Evolutionary conservation across 2,888 invertebrate genomes (phyloP), one percentile per base, ranked within the genome.

Genomic region (Platycheirus rosarum): DNA sequence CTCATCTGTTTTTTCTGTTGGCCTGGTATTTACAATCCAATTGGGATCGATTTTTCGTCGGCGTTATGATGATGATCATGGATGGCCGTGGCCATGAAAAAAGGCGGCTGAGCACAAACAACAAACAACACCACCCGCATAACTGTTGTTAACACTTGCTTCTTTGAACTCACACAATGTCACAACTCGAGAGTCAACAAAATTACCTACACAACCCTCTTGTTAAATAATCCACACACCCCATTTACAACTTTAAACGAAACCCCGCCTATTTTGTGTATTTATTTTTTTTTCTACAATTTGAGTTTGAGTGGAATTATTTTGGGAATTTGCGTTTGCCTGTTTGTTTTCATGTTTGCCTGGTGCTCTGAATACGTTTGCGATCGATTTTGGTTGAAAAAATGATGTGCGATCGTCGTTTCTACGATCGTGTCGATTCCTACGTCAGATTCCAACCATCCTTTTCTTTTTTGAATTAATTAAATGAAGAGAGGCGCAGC

Each of bases 301-400:
- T n/a, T n/a, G n/a, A n/a, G n/a, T 8, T 0, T 11, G 40, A 40
- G 29, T 60, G 32, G 44, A 53, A 42, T 32, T 32, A 7, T 32
- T 32, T 32, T 7, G 29, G 29, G 8, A 8, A 32, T 32, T 32
- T 32, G 7, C 29, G 4, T 32, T 2, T 32, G 29, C 8, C 29
- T 32, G 29, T 8, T 32, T 8, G 1, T 7, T 44, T 26, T 26
- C 2, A 29, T 75, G 79, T 0, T 16, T 13, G 65, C 79, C 70
- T 75, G 51, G 57, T 80, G 2, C 13, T 16, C 32, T 51, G 48
- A 75, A 60, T 65, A 65, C 75, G 26, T 60, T 70, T 53, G 63
- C 26, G 75, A 80, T 80, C 79, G 79, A 80, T 75, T 80, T 69
- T 60, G 9, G 18, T 14, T 35, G 13, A 29, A 18, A 40, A 60